These are phyloP conservation scores for Caenorhabditis sp. DNA, from an alignment of 2,888 invertebrate genomes.

Conservation along the genomic window DNA sequence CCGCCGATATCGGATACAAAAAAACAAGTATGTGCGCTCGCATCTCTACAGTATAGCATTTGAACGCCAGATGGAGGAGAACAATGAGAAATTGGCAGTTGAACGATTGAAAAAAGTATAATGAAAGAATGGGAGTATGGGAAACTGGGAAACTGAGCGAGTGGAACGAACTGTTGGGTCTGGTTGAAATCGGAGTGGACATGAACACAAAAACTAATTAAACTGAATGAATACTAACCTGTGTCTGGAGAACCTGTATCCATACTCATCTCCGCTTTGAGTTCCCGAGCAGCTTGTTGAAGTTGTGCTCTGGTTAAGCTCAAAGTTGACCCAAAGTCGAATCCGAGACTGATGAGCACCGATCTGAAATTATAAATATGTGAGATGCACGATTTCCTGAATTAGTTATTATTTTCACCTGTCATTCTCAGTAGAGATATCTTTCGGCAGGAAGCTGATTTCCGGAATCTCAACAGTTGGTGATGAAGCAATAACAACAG, in stretches of 20 bases:
- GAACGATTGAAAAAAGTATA: too few species aligned
- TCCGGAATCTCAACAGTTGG: constrained; percentile 9
- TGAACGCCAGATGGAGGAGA: constrained; percentile 19
- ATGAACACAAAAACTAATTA: not conserved
- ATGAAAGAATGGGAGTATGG: constrained; percentile 7
- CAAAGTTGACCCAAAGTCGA: constrained; percentile 68
- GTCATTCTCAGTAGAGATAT: constrained; percentile 64
- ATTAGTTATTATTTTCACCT: constrained; percentile 34
- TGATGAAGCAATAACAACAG: constrained; percentile 4
- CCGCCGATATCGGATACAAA: constrained; percentile 36
- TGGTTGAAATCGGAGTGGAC: constrained; percentile 15
- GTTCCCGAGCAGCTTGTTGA: constrained; percentile 2
- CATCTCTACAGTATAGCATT: constrained; percentile 37
- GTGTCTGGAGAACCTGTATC: constrained; percentile 71
- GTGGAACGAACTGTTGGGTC: constrained; percentile 8
- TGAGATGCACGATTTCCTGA: not conserved
- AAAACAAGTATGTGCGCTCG: constrained; percentile 22
- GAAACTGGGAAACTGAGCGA: constrained; percentile 10
- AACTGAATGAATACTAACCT: constrained; percentile 51
- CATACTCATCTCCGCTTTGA: constrained; percentile 53
- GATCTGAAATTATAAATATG: constrained; percentile 57
- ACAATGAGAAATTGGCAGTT: not conserved
- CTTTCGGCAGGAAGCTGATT: constrained; percentile 59
- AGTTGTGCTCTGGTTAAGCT: constrained; percentile 32
- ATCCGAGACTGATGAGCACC: constrained; percentile 71